These are phyloP conservation scores for Armadillidium nasatum DNA, from an alignment of 1,140 invertebrate species.

Conservation along the genomic window DNA sequence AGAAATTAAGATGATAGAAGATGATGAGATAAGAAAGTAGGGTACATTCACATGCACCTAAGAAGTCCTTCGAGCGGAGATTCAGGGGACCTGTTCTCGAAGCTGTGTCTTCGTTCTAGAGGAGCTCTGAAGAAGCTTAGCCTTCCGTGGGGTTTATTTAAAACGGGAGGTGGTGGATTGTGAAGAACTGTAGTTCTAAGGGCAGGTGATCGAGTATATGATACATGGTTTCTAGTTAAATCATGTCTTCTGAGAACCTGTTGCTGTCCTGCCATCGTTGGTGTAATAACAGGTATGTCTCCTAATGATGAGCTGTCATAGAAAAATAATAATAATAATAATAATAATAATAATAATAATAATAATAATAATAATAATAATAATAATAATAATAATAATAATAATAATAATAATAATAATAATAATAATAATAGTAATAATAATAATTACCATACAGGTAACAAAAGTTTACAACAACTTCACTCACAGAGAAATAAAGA, in stretches of 20 bases:
- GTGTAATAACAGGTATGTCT: not conserved
- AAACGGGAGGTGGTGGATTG: not conserved
- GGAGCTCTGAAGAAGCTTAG: not conserved
- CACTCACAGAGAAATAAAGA: too few species aligned
- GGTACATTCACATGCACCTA: conserved; percentile 11
- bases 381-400: too few species aligned
- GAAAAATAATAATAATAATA: too few species aligned
- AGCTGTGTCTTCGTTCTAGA: not conserved
- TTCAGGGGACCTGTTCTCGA: not conserved
- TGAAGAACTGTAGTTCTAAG: not conserved
- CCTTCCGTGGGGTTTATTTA: not conserved
- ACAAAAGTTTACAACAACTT: too few species aligned
- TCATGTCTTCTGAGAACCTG: not conserved
- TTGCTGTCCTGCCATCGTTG: not conserved
- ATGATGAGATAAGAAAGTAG: not conserved
- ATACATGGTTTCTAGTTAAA: not conserved
- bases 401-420: too few species aligned
- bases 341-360: too few species aligned
- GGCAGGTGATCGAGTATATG: not conserved
- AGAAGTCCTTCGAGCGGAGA: not conserved
- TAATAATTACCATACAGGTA: too few species aligned
- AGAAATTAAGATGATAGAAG: not conserved
- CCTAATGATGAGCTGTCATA: not conserved
- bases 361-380: too few species aligned
- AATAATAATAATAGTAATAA: too few species aligned